Evolutionary conservation across 2,797 vertebrate genomes (phyloP), one percentile per base, ranked within the genome.

Genomic region (Calcarius lapponicus): DNA sequence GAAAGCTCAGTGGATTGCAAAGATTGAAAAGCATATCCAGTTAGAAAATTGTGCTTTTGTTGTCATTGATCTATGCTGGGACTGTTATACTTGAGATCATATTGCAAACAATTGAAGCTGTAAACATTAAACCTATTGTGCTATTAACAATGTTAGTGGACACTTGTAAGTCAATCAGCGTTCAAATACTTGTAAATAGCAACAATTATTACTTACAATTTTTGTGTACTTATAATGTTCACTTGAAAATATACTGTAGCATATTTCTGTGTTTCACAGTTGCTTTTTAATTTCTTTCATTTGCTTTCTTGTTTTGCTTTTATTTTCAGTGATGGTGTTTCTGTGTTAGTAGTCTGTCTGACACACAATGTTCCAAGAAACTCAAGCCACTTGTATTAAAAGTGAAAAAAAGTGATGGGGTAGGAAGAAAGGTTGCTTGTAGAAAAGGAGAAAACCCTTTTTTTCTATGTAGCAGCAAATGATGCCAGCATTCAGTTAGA

Each of bases 151-250:
- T 97, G 96, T 99, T 98, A 98, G 99, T 99, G 98, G 98, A 99
- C 98, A 98, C 98, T 98, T 98, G 98, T 98, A 98, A 99, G 98
- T 99, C 98, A 96, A 98, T 99, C 98, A 99, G 98, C 98, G 97
- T 99, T 99, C 98, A 98, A 98, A 98, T 99, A 98, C 98, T 98
- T 99, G 99, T 99, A 99, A 99, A 99, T 99, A 99, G 98, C 97
- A 98, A 95, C 93, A 98, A 98, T 98, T 98, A 99, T 97, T 98
- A 98, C 98, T 99, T 99, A 99, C 98, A 98, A 98, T 97, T 98
- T 98, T 99, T 98, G 98, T 99, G 98, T 99, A 99, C 98, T 98
- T 98, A 99, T 98, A 99, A 98, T 92, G 97, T 98, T 98, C 98
- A 98, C 98, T 96, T 97, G 96, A 98, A 98, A 98, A 98, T 90